phyloP scores from a whole-genome alignment of 2,797 vertebrate genomes.

The Australoheros facetus region DNA sequence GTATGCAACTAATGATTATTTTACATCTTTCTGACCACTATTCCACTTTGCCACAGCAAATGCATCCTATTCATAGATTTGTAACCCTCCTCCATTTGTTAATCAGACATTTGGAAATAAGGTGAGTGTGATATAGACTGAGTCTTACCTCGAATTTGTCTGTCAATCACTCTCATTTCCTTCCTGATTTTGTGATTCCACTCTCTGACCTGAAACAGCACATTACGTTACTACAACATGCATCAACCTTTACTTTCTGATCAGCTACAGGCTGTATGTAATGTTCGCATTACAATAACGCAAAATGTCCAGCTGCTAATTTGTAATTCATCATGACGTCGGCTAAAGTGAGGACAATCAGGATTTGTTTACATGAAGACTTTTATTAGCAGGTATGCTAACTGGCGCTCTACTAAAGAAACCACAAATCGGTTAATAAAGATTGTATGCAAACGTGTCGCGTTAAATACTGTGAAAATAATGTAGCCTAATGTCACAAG shows the following conservation, averaged over 20 bases:
- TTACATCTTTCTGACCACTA: neutral
- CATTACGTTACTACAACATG: neutral
- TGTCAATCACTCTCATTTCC: conserved; percentile 95
- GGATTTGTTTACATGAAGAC: conserved; percentile 70
- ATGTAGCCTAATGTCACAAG: rapidly evolving
- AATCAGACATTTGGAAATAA: neutral
- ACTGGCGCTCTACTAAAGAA: neutral
- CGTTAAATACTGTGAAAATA: neutral
- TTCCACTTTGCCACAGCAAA: neutral
- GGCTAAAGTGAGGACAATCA: neutral
- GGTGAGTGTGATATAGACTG: neutral
- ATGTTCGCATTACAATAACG: neutral
- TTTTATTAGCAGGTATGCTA: conserved; percentile 46
- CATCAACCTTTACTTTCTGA: no score
- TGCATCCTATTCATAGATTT: neutral
- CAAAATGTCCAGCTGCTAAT: neutral
- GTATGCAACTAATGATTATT: neutral
- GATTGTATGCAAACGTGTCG: neutral
- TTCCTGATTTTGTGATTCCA: conserved; percentile 89
- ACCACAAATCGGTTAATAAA: neutral
- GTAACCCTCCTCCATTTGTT: neutral
- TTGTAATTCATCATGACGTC: neutral
- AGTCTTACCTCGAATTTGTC: conserved; percentile 94
- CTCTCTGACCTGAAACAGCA: conserved; percentile 87
- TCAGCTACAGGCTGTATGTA: neutral